Conservation (phyloP, 2,888 invertebrate species). For the Keiferia lycopersicella region DNA sequence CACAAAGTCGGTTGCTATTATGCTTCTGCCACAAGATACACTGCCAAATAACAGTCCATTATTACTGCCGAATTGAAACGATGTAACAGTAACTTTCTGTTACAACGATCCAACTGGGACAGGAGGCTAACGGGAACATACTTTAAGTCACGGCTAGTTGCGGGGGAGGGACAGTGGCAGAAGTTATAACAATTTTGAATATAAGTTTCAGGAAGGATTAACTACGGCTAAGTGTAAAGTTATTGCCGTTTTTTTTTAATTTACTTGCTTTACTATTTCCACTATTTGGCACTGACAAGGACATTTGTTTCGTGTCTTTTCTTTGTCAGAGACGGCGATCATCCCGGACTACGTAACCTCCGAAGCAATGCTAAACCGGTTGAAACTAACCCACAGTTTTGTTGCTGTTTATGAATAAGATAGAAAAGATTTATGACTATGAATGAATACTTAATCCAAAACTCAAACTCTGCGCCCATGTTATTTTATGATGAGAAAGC, state of each 20-base stretch:
- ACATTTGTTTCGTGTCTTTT: too few species aligned
- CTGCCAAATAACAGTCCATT: constrained; percentile 56
- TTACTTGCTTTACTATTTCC: too few species aligned
- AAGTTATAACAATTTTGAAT: too few species aligned
- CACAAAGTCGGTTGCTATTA: constrained; percentile 1
- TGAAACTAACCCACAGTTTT: not conserved
- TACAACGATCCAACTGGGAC: constrained; percentile 40
- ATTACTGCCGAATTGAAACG: constrained; percentile 50
- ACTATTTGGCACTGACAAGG: too few species aligned
- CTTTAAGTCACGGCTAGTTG: too few species aligned
- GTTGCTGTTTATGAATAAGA: constrained; percentile 57
- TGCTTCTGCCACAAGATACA: constrained; percentile 38
- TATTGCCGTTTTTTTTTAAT: too few species aligned
- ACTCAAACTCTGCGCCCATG: constrained; percentile 59
- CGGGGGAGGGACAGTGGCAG: not conserved
- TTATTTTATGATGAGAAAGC: too few species aligned
- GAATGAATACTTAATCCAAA: constrained; percentile 69
- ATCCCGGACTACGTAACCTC: too few species aligned
- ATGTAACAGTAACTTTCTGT: constrained; percentile 30
- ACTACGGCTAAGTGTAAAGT: too few species aligned
- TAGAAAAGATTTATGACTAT: constrained; percentile 67
- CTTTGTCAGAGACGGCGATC: too few species aligned
- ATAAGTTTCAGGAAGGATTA: too few species aligned
- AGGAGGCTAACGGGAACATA: constrained; percentile 39
- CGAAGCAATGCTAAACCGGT: too few species aligned